Evolutionary conservation across 2,888 invertebrate genomes (phyloP), one percentile per base, ranked within the genome.

Genomic region (Heliconius erato): DNA sequence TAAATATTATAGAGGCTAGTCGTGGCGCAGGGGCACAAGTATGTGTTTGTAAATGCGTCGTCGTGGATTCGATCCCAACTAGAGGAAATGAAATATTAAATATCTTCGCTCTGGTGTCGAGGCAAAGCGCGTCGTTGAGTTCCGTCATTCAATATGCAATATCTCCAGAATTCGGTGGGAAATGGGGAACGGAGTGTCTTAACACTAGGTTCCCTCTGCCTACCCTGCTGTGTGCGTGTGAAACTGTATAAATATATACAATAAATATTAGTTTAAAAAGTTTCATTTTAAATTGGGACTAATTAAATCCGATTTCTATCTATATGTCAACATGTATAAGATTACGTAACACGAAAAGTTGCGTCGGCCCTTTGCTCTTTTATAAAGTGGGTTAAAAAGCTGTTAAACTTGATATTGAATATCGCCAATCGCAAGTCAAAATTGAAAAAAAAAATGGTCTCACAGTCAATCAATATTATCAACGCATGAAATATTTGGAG

Each of bases 381-480:
- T 80, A 82, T 76, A 83, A 85, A 83, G 85, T 85, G 84, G 84
- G 80, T 81, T 82, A 84, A 84, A 83, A 85, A 85, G 85, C 85
- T 69, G 83, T 82, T 84, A 85, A 85, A 85, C 85, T 83, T 85
- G 85, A 83, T 82, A 83, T 84, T 81, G 79, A 82, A 85, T 85
- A 85, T 85, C 80, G 85, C 82, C 83, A 83, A 83, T 85, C 85
- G 83, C 85, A 84, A 85, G 82, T 85, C 81, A 80, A 79, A 82
- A 84, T 79, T 80, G 32, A 81, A 85, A 85, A 82, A 82, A 79
- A 81, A 85, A 85, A 82, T 85, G 78, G 49, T 84, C 80, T 85
- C 82, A 79, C 84, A 83, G 82, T 84, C 84, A 83, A 84, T 82
- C 80, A 81, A 79, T 74, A 74, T 85, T 85, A 85, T 82, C 80